These are phyloP conservation scores for Acromyrmex charruanus DNA, from an alignment of 1,140 invertebrate genomes.

Conservation along the genomic window DNA sequence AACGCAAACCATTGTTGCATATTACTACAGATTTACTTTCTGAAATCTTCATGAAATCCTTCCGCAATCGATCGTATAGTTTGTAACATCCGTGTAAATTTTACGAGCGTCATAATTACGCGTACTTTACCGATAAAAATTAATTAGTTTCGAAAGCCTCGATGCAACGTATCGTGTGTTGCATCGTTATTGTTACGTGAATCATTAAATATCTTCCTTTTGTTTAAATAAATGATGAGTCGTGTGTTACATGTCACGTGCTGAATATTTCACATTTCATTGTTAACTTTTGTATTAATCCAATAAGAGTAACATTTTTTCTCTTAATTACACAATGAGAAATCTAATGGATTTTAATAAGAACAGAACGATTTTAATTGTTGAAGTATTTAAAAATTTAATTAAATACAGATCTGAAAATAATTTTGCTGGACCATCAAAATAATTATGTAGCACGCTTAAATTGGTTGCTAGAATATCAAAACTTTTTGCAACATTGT, in stretches of 20 bases:
- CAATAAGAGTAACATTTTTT: not conserved
- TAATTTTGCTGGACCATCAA: too few species aligned
- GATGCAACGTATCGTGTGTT: not conserved
- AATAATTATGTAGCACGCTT: too few species aligned
- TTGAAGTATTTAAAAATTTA: too few species aligned
- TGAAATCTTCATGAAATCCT: constrained; percentile 22
- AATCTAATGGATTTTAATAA: too few species aligned
- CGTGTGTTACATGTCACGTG: not conserved
- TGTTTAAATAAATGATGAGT: constrained; percentile 21
- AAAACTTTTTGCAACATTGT: too few species aligned
- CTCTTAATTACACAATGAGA: constrained; percentile 1
- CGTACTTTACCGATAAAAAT: constrained; percentile 18
- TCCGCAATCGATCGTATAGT: not conserved
- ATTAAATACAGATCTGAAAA: too few species aligned
- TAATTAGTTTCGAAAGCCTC: not conserved
- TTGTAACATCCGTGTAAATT: constrained; percentile 10
- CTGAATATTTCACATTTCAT: not conserved
- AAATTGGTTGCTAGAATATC: too few species aligned
- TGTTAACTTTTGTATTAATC: not conserved
- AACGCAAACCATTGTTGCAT: not conserved
- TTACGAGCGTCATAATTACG: constrained; percentile 22
- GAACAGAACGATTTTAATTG: too few species aligned
- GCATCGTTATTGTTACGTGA: constrained; percentile 18
- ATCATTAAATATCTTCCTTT: constrained; percentile 21
- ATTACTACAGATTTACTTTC: not conserved